Percentiles rank a stretch among this genome's conserved stretches.
Conservation (phyloP, 2,797 vertebrate species). For the Leptatherina wallacei region DNA sequence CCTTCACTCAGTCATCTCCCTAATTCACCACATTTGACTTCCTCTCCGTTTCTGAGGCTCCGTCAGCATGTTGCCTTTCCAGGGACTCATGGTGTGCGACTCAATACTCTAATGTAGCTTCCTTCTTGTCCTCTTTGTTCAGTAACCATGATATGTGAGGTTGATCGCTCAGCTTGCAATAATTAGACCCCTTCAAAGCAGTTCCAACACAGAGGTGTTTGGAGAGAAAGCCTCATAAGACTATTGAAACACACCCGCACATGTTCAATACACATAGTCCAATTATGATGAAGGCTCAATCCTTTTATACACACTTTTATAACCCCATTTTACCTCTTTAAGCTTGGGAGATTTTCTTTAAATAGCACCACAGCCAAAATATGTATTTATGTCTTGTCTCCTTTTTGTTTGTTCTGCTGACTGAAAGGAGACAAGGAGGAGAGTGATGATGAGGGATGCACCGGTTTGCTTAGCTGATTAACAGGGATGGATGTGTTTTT, state of each 20-base stretch:
- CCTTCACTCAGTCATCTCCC: slow-evolving; percentile 32
- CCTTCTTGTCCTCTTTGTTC: slow-evolving; percentile 29
- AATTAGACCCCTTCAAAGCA: slow-evolving; percentile 12
- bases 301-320: slow-evolving; percentile 2
- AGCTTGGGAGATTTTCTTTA: slow-evolving; percentile 7
- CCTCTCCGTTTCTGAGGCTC: slow-evolving; percentile 46
- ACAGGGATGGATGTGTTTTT: neutral
- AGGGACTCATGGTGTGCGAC: slow-evolving; percentile 61
- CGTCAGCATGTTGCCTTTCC: slow-evolving; percentile 69
- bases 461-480: neutral
- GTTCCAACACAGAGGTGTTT: slow-evolving; percentile 21
- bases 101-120: slow-evolving; percentile 68
- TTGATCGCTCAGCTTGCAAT: slow-evolving; percentile 12
- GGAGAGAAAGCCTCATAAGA: slow-evolving; percentile 54
- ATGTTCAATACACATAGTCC: slow-evolving; percentile 25
- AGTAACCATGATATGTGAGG: slow-evolving; percentile 35
- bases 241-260: slow-evolving; percentile 63
- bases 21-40: slow-evolving; percentile 38
- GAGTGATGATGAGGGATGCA: slow-evolving; percentile 12
- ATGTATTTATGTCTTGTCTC: slow-evolving; percentile 16
- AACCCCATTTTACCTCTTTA: neutral
- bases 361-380: slow-evolving; percentile 13
- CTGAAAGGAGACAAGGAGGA: slow-evolving; percentile 43
- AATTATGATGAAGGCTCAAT: slow-evolving; percentile 66
- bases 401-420: slow-evolving; percentile 34